Evolutionary conservation across 1,140 invertebrate species (phyloP).

Genomic region (Eciton burchellii): DNA sequence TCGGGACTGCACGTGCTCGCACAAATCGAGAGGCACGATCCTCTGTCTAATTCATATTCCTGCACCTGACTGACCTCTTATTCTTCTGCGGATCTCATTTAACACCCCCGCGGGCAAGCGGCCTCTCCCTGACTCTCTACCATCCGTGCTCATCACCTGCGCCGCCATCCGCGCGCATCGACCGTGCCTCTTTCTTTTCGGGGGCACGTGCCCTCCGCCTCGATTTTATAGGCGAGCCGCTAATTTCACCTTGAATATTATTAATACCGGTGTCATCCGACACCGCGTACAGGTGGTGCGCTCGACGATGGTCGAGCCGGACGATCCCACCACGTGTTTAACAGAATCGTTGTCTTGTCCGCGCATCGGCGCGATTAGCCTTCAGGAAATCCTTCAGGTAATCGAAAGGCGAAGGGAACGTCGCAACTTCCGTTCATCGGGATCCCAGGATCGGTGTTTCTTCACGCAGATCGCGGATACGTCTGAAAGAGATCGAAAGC

Average conservation of each 20-base stretch:
- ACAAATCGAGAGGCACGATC: slow-evolving; percentile 66
- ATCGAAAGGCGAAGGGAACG: too few relatives aligned
- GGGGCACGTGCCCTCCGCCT: slow-evolving; percentile 42
- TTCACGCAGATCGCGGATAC: too few relatives aligned
- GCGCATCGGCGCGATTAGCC: not conserved
- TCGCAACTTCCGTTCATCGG: too few relatives aligned
- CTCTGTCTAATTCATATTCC: slow-evolving; percentile 83
- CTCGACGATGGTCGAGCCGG: not conserved
- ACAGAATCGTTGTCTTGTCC: not conserved
- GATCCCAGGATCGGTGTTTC: too few relatives aligned
- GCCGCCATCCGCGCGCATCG: slow-evolving; percentile 13
- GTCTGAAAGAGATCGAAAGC: not conserved
- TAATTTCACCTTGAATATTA: slow-evolving; percentile 76
- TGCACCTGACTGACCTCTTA: slow-evolving; percentile 83
- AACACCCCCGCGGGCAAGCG: slow-evolving; percentile 82
- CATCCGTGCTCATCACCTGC: slow-evolving; percentile 58
- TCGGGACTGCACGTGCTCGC: slow-evolving; percentile 66
- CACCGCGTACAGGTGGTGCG: slow-evolving; percentile 52
- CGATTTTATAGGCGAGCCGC: slow-evolving; percentile 34
- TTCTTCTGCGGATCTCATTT: slow-evolving; percentile 80
- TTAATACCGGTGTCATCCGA: slow-evolving; percentile 66
- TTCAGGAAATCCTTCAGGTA: slow-evolving; percentile 13
- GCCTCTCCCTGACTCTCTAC: slow-evolving; percentile 31
- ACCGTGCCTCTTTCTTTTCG: slow-evolving; percentile 44
- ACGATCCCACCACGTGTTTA: slow-evolving; percentile 48